Percentiles rank a stretch among this genome's conserved stretches.
Evolutionary conservation across 1,140 invertebrate genomes (phyloP).

Genomic region (Atta colombica): DNA sequence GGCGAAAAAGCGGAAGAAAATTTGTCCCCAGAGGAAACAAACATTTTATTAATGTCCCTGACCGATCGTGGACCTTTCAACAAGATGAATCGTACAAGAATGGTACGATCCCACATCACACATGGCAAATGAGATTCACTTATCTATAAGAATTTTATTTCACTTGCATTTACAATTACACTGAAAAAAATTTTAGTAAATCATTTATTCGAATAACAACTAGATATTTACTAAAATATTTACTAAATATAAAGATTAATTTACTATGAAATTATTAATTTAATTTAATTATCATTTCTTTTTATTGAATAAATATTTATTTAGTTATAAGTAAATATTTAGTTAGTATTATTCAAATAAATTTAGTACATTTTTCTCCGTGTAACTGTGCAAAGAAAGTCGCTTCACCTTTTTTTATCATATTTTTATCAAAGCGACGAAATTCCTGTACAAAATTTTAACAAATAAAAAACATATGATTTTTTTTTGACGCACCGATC

Average conservation of each 20-base stretch:
- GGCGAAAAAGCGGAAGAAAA: slow-evolving; percentile 58
- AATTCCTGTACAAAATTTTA: background rate
- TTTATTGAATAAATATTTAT: too few species aligned
- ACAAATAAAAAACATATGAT: background rate
- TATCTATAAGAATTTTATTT: background rate
- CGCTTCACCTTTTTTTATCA: background rate
- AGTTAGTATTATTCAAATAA: too few species aligned
- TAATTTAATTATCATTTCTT: too few species aligned
- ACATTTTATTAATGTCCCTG: slow-evolving; percentile 73
- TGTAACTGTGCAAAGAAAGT: background rate
- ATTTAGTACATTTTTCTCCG: too few species aligned
- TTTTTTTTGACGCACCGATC: background rate
- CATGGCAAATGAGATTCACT: background rate
- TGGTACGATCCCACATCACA: background rate
- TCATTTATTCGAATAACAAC: too few species aligned
- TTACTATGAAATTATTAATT: too few species aligned
- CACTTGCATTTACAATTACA: background rate
- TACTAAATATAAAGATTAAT: too few species aligned
- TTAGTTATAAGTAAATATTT: too few species aligned
- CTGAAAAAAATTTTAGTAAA: too few species aligned
- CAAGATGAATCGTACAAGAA: background rate
- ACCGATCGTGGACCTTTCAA: background rate
- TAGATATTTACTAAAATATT: too few species aligned
- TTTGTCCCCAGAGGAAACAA: slow-evolving; percentile 27
- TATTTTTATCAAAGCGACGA: background rate